Conservation (phyloP, 2,797 vertebrate species). For the Pelodytes ibericus region DNA sequence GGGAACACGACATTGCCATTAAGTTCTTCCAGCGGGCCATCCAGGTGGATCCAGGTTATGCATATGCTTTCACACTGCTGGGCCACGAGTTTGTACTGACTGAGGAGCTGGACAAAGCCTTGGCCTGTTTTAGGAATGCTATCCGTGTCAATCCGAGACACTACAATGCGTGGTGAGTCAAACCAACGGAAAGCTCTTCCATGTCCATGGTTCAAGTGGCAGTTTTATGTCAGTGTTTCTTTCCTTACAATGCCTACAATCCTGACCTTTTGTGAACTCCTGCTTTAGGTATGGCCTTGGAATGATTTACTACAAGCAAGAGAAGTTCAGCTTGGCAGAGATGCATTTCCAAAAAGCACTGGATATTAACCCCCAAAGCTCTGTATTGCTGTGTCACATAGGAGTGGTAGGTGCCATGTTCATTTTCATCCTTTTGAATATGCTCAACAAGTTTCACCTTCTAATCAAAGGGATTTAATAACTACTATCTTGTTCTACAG, state of each 20-base stretch:
- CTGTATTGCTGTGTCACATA: slow-evolving; percentile 95
- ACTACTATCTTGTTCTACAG: too few species aligned
- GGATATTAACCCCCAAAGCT: slow-evolving; percentile 97
- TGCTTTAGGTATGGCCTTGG: slow-evolving; percentile 92
- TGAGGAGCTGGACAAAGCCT: slow-evolving; percentile 93
- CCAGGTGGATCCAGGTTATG: slow-evolving; percentile 95
- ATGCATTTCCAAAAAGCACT: slow-evolving; percentile 98
- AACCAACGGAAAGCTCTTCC: too few species aligned
- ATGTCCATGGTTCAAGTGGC: neutral
- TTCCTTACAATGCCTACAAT: too few species aligned
- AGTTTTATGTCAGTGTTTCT: neutral
- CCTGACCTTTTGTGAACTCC: slow-evolving; percentile 41
- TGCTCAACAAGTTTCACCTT: too few species aligned
- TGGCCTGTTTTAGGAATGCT: slow-evolving; percentile 94
- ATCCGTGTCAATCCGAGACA: slow-evolving; percentile 94
- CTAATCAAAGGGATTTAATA: too few species aligned
- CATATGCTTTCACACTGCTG: slow-evolving; percentile 94
- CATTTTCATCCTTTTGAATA: neutral
- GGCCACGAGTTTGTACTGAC: slow-evolving; percentile 96
- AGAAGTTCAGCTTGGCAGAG: slow-evolving; percentile 96
- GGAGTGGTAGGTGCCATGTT: slow-evolving; percentile 85
- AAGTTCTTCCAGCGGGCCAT: slow-evolving; percentile 99
- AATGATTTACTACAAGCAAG: slow-evolving; percentile 99
- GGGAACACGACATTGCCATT: slow-evolving; percentile 96
- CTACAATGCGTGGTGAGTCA: slow-evolving; percentile 91